Conservation (phyloP, 2,113 vertebrate species). For the Oncorhynchus clarkii region DNA sequence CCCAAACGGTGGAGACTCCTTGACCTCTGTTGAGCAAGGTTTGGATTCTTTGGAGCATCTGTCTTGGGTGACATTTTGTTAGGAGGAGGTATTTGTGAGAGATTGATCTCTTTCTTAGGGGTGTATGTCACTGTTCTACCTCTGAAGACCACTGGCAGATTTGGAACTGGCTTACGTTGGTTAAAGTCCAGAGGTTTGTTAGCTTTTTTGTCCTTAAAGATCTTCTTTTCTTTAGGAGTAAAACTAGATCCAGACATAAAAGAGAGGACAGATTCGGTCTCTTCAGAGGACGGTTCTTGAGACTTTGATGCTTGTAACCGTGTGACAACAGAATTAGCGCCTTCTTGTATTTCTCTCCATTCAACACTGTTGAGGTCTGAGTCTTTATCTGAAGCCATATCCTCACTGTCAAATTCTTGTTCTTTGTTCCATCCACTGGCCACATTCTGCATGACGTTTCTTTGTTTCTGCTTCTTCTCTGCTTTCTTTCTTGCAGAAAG, state of each 20-base stretch:
- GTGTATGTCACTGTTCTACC: slow-evolving; percentile 92
- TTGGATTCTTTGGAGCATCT: slow-evolving; percentile 74
- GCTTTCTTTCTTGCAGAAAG: slow-evolving; percentile 65
- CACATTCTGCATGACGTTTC: slow-evolving; percentile 37
- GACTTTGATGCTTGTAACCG: slow-evolving; percentile 89
- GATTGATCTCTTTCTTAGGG: slow-evolving; percentile 75
- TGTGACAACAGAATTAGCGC: slow-evolving; percentile 92
- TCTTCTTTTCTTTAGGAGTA: slow-evolving; percentile 76
- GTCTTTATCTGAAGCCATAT: slow-evolving; percentile 78
- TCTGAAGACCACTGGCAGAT: slow-evolving; percentile 84
- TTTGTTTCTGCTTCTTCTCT: slow-evolving; percentile 70
- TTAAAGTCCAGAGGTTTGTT: slow-evolving; percentile 73
- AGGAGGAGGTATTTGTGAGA: slow-evolving; percentile 69
- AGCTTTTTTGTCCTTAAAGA: slow-evolving; percentile 70
- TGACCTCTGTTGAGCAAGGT: slow-evolving; percentile 84
- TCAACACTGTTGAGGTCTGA: slow-evolving; percentile 95
- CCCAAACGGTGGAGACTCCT: slow-evolving; percentile 89
- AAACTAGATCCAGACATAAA: slow-evolving; percentile 85
- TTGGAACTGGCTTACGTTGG: slow-evolving; percentile 74
- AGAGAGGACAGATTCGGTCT: slow-evolving; percentile 88
- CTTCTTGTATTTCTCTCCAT: slow-evolving; percentile 97
- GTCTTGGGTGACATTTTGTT: slow-evolving; percentile 71
- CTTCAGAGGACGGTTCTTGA: slow-evolving; percentile 83
- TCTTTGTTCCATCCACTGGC: slow-evolving; percentile 58
- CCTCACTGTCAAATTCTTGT: slow-evolving; percentile 71